Base-by-base conservation (phyloP, 2,797 vertebrate species). In the Ciconia nigra region DNA sequence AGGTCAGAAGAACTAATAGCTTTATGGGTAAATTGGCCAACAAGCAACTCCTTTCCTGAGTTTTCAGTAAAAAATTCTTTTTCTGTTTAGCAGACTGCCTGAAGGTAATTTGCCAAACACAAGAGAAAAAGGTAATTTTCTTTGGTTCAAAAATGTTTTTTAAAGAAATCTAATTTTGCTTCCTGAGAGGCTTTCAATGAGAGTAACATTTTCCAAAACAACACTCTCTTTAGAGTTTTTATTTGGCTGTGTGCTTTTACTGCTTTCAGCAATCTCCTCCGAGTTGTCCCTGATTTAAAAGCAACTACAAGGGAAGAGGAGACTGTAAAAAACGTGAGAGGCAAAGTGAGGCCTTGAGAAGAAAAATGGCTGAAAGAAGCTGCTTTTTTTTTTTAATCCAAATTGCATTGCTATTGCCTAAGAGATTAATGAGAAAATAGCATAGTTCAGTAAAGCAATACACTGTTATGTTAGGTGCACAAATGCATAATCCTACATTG, bases 131-230 rank as follows among this genome's bases (percentile, higher is more conserved):
- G 10, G 20, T 58, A 29, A 25, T 18, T 66, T 77, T 69, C 65
- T 33, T 37, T 51, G 39, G 44, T 74, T 66, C 15, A 63, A 72
- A 92, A 96, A 79, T 55, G 19, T 22, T 93, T 73, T 89, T 92
- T 65, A 63, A 96, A 89, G 35, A 83, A 94, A 96, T 93, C 35
- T 83, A 44, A 91, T 90, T 93, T 91, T 88, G 39, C 59, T 92
- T 83, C 66, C 65, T 78, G 44, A 81, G 47, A 91, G 59, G 42
- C 39, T 96, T 95, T 93, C 92, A 92, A 54, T 55, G 20, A 95
- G 55, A 95, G 74, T 59, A 90, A 67, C 57, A n/a, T 92, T 80
- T 76, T 73, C 37, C 29, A 87, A 83, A 77, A 17, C 62, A 83
- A 73, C 28, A 37, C 5, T 89, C 41, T 59, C 79, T 86, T 72